phyloP scores from a whole-genome alignment of 1,140 invertebrate species.

The Anastatus disparis region DNA sequence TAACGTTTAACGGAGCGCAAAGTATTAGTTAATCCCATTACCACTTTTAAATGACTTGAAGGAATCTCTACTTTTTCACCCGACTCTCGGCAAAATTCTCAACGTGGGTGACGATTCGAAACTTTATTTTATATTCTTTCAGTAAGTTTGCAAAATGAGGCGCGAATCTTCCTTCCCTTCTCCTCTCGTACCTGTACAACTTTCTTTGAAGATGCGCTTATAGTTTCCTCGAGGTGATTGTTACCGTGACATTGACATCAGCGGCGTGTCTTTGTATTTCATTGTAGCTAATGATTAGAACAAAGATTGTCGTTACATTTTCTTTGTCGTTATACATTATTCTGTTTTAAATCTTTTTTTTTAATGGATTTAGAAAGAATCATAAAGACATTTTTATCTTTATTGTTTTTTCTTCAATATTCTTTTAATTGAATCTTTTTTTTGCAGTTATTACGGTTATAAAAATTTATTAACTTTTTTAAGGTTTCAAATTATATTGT shows the following conservation, averaged over 20 bases:
- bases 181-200: not conserved
- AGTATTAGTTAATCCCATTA: not conserved
- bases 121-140: not conserved
- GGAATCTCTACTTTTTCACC: not conserved
- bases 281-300: no score
- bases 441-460: no score
- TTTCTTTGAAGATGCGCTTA: not conserved
- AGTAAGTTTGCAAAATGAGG: slow-evolving; percentile 3
- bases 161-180: not conserved
- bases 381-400: no score
- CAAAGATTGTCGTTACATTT: no score
- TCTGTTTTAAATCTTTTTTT: no score
- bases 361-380: no score
- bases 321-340: no score
- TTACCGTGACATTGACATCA: slow-evolving; percentile 46
- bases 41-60: not conserved
- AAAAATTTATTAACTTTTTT: no score
- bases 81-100: not conserved
- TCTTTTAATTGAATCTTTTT: no score
- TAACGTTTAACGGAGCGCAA: not conserved
- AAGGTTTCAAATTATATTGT: no score
- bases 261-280: no score
- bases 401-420: no score
- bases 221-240: not conserved
- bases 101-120: slow-evolving; percentile 6